phyloP scores from a whole-genome alignment of 2,888 invertebrate genomes.

The Pammene fasciana region DNA sequence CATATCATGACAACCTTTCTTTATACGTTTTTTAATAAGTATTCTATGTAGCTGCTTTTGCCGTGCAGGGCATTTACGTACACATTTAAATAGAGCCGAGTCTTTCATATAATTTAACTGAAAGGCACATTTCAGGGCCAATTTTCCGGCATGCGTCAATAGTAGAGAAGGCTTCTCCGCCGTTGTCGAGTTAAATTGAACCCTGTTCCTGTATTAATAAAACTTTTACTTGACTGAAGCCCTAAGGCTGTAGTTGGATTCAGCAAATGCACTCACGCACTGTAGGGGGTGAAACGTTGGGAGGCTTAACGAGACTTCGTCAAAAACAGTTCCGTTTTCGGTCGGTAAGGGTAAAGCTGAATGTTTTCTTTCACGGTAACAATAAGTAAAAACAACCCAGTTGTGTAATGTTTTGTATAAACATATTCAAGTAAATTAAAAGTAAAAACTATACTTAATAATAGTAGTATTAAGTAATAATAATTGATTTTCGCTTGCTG shows the following conservation, averaged over 20 bases:
- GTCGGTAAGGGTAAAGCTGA: not conserved
- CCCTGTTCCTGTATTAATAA: not conserved
- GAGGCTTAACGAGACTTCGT: constrained; percentile 18
- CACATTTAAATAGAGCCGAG: constrained; percentile 9
- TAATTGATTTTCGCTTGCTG: no score
- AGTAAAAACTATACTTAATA: no score
- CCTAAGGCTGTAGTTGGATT: constrained; percentile 15
- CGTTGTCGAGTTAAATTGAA: not conserved
- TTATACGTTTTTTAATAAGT: no score
- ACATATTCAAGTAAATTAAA: no score
- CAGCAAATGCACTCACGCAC: constrained; percentile 22
- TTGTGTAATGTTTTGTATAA: no score
- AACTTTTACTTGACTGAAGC: not conserved
- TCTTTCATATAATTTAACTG: constrained; percentile 27
- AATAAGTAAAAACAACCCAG: no score
- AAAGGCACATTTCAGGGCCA: constrained; percentile 29
- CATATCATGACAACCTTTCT: not conserved
- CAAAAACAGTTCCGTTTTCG: not conserved
- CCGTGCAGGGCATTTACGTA: not conserved
- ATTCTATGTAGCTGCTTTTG: no score
- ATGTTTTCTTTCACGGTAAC: no score
- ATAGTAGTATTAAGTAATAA: no score
- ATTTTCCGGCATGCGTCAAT: constrained; percentile 33
- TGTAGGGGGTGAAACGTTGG: not conserved
- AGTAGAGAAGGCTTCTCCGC: not conserved